Conservation (phyloP, 1,140 invertebrate species). For the Pseudomyrmex gracilis region DNA sequence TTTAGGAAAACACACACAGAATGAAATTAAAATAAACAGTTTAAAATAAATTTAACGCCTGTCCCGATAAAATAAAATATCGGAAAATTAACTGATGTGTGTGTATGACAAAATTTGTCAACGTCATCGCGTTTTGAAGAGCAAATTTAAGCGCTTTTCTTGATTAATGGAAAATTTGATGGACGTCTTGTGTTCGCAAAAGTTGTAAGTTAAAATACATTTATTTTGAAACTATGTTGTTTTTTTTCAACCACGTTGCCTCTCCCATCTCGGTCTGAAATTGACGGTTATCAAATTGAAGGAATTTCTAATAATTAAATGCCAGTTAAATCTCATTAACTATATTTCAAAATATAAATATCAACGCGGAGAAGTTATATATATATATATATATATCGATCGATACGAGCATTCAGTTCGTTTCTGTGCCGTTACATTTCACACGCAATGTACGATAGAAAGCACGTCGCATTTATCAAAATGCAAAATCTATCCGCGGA, state of each 20-base stretch:
- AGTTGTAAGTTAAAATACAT: neutral
- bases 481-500: neutral
- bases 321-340: slow-evolving; percentile 28
- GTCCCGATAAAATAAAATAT: neutral
- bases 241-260: neutral
- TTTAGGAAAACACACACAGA: neutral
- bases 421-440: slow-evolving; percentile 6
- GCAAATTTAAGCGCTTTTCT: neutral
- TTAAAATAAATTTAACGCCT: neutral
- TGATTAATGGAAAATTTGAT: slow-evolving; percentile 26
- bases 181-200: neutral
- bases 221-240: slow-evolving; percentile 3
- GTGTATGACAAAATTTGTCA: neutral
- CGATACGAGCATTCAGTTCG: neutral
- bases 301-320: slow-evolving; percentile 9
- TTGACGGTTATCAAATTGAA: neutral
- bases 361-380: neutral
- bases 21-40: neutral
- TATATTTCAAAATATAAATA: slow-evolving; percentile 9
- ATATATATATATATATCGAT: too few relatives aligned
- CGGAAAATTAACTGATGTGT: neutral
- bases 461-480: slow-evolving; percentile 17
- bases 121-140: neutral
- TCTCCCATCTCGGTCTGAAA: neutral
- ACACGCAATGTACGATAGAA: neutral